Evolutionary conservation across 1,140 invertebrate species (phyloP).

Genomic region (Ostrea denselamellosa): DNA sequence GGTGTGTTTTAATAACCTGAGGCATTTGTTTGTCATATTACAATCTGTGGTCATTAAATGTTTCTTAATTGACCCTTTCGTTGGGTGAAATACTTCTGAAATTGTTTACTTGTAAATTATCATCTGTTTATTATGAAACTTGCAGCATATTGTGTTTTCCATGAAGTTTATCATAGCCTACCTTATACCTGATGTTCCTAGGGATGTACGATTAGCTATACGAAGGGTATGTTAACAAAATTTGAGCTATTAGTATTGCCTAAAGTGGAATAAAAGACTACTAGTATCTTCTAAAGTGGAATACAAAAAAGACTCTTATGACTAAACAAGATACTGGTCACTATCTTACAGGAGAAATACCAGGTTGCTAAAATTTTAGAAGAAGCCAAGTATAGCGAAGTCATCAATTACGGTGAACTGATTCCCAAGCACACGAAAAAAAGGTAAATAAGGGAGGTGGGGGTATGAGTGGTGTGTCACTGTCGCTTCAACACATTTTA

Average conservation of each 20-base stretch:
- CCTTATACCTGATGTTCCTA: slow-evolving; percentile 78
- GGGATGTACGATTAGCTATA: slow-evolving; percentile 69
- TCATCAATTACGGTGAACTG: slow-evolving; percentile 47
- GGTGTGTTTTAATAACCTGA: no score
- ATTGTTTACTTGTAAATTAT: background rate
- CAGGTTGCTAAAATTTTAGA: slow-evolving; percentile 61
- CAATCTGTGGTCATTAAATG: no score
- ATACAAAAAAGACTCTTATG: background rate
- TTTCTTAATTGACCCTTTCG: no score
- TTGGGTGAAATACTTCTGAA: no score
- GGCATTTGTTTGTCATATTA: no score
- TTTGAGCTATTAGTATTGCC: background rate
- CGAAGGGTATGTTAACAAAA: slow-evolving; percentile 70
- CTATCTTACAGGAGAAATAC: slow-evolving; percentile 61
- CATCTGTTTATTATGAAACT: slow-evolving; percentile 43
- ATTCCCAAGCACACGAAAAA: slow-evolving; percentile 50
- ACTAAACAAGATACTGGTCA: background rate
- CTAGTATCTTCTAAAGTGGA: no score
- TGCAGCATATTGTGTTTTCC: slow-evolving; percentile 78
- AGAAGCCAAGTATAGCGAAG: slow-evolving; percentile 18
- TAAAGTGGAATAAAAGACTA: background rate
- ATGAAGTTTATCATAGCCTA: slow-evolving; percentile 77
- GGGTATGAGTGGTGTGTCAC: background rate
- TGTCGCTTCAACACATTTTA: background rate
- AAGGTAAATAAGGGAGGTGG: background rate